Base-by-base conservation (phyloP, 2,797 vertebrate species). In the Enteromius paludinosus region DNA sequence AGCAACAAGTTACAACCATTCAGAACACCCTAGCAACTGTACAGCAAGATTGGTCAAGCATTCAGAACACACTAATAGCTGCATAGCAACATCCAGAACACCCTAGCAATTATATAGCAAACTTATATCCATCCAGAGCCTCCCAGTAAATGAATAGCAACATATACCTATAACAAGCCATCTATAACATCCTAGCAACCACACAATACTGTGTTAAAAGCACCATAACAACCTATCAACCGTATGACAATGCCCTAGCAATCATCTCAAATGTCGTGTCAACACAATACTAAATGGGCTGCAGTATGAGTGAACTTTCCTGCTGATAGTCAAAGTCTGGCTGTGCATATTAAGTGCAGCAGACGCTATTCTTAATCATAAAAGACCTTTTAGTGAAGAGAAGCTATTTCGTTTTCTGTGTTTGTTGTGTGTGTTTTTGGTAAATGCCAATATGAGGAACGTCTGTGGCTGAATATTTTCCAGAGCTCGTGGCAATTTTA, bases 371-470 rank as follows among this genome's bases (percentile, higher is more conserved):
- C 28, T 33, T 72, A 52, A 72, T 72, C 70, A 33, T 72, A 52
- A 52, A 4, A 72, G 17, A 52, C 45, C 18, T 72, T 72, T 49
- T 33, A 72, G 45, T n/a, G 45, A 18, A 52, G 17, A 11, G 17
- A 72, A n/a, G 45, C 69, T 0, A 38, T 76, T 76, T 59, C 28
- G 18, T 77, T 62, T 47, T 64, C 6, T n/a, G n/a, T 20, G 59
- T 56, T 56, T 56, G 30, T 74, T 56, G 49, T 56, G 49, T 54
- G 30, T 43, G n/a, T 61, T 25, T 38, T 75, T 75, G 71, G 30
- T 20, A 56, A 74, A 30, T 30, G 45, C 17, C 10, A 71, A 9
- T 15, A 6, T 74, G 54, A 28, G 20, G 9, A 75, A 61, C 43
- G 35, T 61, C 15, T 70, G 68, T 64, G 54, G 54, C 15, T 7